Evolutionary conservation across 2,888 invertebrate genomes (phyloP), one percentile per base, ranked within the genome.

Genomic region (Liposcelis brunnea): DNA sequence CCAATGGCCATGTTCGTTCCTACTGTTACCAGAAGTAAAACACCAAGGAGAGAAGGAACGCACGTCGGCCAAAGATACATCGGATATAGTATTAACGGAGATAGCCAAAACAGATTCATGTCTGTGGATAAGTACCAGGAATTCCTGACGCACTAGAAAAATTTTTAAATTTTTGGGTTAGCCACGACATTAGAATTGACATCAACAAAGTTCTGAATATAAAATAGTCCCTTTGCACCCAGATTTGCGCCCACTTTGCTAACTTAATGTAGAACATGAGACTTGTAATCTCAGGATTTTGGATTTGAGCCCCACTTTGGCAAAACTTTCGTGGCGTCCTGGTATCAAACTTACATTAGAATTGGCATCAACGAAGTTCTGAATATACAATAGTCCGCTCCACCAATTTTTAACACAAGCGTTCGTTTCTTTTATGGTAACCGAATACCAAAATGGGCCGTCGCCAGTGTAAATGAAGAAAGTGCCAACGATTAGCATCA

Each of bases 91-190:
- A 78, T 65, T 37, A 74, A 60, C 1, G 80, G 77, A 0, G 80
- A 77, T 36, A 80, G 55, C 53, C 79, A 67, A 61, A 75, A 77
- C 43, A 77, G 56, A 56, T 77, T 76, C 1, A 76, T 74, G 50
- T 77, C 77, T 36, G 74, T 75, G 5, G 68, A 62, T 46, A 79
- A 63, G 54, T 77, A 78, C 78, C 78, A 79, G 0, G 78, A 75
- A 59, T 78, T 77, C 61, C 77, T 77, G 76, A 78, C 77, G 52
- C 77, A 78, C 77, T 77, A 65, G 45, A 70, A 66, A 2, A 35
- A 16, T 4, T 7, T 10, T 7, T 7, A 10, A 14, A 7, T 14
- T 26, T 4, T 4, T 26, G 4, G 26, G 26, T 8, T 26, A 26
- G 26, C 26, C 26, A 26, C 8, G 26, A 26, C 8, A 26, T 26